Evolutionary conservation across 2,113 vertebrate genomes (phyloP).

Genomic region (Larimichthys crocea): DNA sequence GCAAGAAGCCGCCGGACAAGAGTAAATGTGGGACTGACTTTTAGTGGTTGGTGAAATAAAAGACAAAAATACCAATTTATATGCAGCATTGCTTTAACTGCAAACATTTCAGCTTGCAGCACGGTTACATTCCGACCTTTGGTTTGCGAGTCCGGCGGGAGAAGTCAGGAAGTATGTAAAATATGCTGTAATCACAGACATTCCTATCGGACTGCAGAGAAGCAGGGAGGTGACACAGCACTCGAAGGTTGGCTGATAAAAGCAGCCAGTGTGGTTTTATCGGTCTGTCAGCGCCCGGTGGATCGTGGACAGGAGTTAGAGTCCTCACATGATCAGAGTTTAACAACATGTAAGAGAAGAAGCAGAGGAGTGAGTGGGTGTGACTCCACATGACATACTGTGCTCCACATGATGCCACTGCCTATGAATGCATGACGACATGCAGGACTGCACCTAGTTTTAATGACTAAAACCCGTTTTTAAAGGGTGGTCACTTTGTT

Average conservation of each 20-base stretch:
- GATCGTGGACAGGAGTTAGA: not conserved
- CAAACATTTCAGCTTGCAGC: not conserved
- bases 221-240: slow-evolving; percentile 10
- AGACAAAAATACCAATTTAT: too few species aligned
- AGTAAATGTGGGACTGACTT: too few species aligned
- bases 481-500: not conserved
- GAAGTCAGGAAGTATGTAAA: slow-evolving; percentile 16
- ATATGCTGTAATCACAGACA: slow-evolving; percentile 26
- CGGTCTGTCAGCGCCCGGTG: slow-evolving; percentile 16
- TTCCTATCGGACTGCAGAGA: slow-evolving; percentile 11
- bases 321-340: not conserved
- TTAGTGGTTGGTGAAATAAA: too few species aligned
- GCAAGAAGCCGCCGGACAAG: too few species aligned
- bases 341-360: not conserved
- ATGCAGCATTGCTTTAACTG: not conserved
- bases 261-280: slow-evolving; percentile 2
- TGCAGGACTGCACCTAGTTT: slow-evolving; percentile 45
- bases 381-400: slow-evolving; percentile 27
- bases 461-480: not conserved
- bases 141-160: not conserved
- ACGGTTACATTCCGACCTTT: not conserved
- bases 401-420: slow-evolving; percentile 53
- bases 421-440: slow-evolving; percentile 72
- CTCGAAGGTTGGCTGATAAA: slow-evolving; percentile 20
- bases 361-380: slow-evolving; percentile 18